These are phyloP conservation scores for Epinotia nisella DNA, from an alignment of 2,888 invertebrate species.

Conservation along the genomic window DNA sequence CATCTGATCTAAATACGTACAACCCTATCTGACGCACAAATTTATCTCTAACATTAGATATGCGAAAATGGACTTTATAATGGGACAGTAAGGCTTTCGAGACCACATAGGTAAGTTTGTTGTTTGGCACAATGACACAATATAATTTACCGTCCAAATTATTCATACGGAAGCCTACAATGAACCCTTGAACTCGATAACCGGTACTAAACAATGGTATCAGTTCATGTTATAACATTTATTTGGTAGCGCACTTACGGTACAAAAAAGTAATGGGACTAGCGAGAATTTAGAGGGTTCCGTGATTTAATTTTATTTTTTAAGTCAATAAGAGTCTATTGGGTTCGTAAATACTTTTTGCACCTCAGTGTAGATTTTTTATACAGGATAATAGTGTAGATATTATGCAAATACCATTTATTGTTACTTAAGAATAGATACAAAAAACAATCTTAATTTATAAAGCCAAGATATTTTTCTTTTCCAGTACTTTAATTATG, in stretches of 20 bases:
- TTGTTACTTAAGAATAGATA: too few relatives aligned
- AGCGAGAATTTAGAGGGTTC: conserved; percentile 9
- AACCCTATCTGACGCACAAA: conserved; percentile 43
- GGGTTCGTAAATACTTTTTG: neutral
- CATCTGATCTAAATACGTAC: conserved; percentile 44
- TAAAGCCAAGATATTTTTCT: too few relatives aligned
- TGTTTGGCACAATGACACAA: conserved; percentile 45
- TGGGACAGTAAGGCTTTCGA: neutral
- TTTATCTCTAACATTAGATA: neutral
- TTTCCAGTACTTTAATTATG: too few relatives aligned
- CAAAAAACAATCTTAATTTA: too few relatives aligned
- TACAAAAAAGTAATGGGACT: conserved; percentile 13
- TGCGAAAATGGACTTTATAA: conserved; percentile 5
- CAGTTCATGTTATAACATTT: conserved; percentile 44
- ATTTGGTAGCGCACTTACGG: conserved; percentile 40
- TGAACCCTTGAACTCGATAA: conserved; percentile 46
- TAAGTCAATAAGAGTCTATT: neutral
- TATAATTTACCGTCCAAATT: conserved; percentile 48
- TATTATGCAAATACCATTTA: too few relatives aligned
- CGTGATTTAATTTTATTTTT: neutral
- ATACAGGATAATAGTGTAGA: too few relatives aligned
- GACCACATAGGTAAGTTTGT: neutral
- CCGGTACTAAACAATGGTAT: conserved; percentile 50
- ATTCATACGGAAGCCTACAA: conserved; percentile 49
- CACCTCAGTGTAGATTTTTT: neutral